phyloP scores from a whole-genome alignment of 2,888 invertebrate genomes.

The Sericinus montela region DNA sequence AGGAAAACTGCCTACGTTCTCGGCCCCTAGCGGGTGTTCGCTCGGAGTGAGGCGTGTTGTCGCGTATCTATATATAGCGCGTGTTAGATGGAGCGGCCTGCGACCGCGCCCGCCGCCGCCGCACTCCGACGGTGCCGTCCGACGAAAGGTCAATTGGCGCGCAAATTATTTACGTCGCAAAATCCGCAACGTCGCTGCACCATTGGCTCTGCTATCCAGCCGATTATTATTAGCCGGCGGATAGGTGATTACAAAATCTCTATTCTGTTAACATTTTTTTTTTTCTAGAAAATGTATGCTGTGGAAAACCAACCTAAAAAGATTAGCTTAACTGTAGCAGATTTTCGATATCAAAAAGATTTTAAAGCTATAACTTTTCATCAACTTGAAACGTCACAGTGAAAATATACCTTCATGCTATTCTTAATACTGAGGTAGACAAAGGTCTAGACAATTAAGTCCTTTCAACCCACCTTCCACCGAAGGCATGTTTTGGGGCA shows the following conservation, averaged over 20 bases:
- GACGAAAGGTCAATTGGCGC: constrained; percentile 79
- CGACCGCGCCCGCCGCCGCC: constrained; percentile 56
- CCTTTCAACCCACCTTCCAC: too few species aligned
- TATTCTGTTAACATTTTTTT: not conserved
- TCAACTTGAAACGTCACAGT: too few species aligned
- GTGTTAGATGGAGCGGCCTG: constrained; percentile 59
- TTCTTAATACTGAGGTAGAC: too few species aligned
- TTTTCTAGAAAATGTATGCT: too few species aligned
- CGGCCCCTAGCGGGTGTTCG: constrained; percentile 71
- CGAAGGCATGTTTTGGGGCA: too few species aligned
- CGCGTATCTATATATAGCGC: constrained; percentile 73
- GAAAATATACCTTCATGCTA: too few species aligned
- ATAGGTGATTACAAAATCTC: not conserved
- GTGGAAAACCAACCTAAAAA: too few species aligned
- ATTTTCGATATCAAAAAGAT: not conserved
- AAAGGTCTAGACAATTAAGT: too few species aligned
- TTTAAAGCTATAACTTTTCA: too few species aligned
- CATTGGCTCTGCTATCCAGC: constrained; percentile 31
- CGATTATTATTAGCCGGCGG: constrained; percentile 7
- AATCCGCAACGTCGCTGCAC: constrained; percentile 61
- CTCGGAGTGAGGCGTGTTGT: constrained; percentile 61
- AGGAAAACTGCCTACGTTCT: constrained; percentile 74
- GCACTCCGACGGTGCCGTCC: constrained; percentile 52
- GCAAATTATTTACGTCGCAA: constrained; percentile 79
- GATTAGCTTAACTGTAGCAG: too few species aligned